Evolutionary conservation across 2,797 vertebrate genomes (phyloP).

Genomic region (Melopsittacus undulatus): DNA sequence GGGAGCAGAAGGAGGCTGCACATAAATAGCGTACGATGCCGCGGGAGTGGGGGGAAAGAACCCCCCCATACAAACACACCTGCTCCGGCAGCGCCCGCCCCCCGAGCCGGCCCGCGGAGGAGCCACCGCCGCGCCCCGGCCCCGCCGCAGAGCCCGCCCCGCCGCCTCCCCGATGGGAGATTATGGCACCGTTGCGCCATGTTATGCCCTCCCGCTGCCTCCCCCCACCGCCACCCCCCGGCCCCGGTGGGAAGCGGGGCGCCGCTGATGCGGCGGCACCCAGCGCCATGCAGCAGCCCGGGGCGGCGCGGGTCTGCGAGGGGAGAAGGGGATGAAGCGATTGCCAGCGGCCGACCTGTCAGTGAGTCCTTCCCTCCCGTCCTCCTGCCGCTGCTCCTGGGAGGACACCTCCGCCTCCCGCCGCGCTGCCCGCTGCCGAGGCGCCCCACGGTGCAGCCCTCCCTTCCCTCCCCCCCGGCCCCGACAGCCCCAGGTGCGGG

Average conservation of each 20-base stretch:
- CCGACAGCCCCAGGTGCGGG: constrained; percentile 38
- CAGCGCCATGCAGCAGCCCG: neutral
- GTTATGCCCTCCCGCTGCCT: constrained; percentile 33
- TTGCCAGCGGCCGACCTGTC: constrained; percentile 41
- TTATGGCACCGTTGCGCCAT: constrained; percentile 64
- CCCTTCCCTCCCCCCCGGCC: neutral
- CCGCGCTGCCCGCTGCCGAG: neutral
- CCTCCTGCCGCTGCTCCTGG: neutral
- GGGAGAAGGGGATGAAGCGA: neutral
- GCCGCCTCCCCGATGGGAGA: constrained; percentile 2
- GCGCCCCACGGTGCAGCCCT: neutral
- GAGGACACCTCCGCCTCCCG: neutral
- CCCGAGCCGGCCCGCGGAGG: neutral
- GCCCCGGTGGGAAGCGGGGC: neutral
- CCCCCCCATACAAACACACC: neutral
- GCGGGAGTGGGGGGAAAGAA: neutral
- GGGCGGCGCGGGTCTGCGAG: neutral
- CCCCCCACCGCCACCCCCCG: neutral
- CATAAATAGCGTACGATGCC: neutral
- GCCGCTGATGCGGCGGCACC: neutral
- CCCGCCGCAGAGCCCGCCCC: constrained; percentile 9
- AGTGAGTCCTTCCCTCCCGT: constrained; percentile 19
- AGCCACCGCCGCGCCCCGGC: neutral
- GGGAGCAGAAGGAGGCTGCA: neutral
- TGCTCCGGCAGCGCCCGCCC: neutral